These are phyloP conservation scores for Ctenopoma kingsleyae DNA, from an alignment of 2,797 vertebrate species.

Conservation along the genomic window DNA sequence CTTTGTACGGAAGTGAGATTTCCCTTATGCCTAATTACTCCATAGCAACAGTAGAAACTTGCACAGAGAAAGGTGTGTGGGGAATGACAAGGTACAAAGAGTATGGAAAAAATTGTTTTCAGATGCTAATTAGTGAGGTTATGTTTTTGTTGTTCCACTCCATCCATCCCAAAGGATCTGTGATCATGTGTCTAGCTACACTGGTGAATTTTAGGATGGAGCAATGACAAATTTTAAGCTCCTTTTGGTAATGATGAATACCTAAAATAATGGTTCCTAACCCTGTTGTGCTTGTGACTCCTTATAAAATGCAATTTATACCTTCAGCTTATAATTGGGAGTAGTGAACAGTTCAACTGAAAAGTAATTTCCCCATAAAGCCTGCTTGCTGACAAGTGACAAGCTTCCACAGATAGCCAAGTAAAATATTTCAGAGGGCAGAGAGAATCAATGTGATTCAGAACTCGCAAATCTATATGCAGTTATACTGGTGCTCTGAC, in stretches of 20 bases:
- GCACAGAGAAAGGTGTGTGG: neutral
- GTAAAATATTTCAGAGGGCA: conserved; percentile 41
- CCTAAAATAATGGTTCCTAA: neutral
- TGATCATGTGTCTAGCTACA: neutral
- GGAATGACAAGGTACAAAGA: conserved; percentile 11
- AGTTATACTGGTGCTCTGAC: neutral
- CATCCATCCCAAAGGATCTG: neutral
- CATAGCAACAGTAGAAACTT: conserved; percentile 13
- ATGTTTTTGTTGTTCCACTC: conserved; percentile 19
- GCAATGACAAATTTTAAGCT: neutral
- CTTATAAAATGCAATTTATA: neutral
- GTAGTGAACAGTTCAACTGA: neutral
- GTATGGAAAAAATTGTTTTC: conserved; percentile 7
- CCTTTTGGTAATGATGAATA: neutral
- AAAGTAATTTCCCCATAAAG: neutral
- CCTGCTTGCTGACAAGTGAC: conserved; percentile 55
- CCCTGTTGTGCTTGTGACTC: no score
- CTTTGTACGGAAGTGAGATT: conserved; percentile 29
- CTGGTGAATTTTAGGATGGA: conserved; percentile 1
- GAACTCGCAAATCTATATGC: neutral
- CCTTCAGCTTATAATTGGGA: no score
- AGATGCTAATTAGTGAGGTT: conserved; percentile 39
- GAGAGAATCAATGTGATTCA: conserved; percentile 23
- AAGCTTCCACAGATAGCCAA: conserved; percentile 28
- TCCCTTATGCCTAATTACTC: conserved; percentile 58